Conservation (phyloP, 2,113 vertebrate genomes). For the Mesoclemmys tuberculata region DNA sequence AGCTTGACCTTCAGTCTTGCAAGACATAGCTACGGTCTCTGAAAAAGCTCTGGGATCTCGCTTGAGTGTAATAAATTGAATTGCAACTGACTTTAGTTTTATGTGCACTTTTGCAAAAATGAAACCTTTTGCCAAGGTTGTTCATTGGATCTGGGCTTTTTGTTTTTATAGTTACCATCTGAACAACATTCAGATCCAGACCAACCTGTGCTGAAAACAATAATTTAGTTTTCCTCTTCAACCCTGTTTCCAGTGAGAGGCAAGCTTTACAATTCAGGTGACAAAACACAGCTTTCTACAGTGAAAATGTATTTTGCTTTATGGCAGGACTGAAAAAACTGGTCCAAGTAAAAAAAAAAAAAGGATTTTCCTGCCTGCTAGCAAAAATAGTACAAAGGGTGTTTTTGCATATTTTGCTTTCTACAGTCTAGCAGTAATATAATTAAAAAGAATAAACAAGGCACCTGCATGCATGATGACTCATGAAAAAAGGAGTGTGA, state of each 20-base stretch:
- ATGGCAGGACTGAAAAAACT: neutral
- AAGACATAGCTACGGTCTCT: neutral
- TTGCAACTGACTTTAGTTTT: neutral
- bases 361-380: neutral
- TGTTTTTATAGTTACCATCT: neutral
- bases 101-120: neutral
- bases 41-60: neutral
- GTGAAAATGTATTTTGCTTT: neutral
- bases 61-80: neutral
- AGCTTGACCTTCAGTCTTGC: neutral
- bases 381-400: neutral
- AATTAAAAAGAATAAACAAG: neutral
- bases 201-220: neutral
- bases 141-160: neutral
- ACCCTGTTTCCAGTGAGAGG: neutral
- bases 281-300: neutral
- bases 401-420: neutral
- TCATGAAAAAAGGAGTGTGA: neutral
- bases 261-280: neutral
- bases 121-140: neutral
- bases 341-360: neutral
- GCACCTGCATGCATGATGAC: neutral
- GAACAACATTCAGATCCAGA: neutral
- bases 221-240: neutral
- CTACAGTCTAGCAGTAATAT: neutral